phyloP scores from a whole-genome alignment of 2,888 invertebrate genomes.

The Hyposoter didymator region DNA sequence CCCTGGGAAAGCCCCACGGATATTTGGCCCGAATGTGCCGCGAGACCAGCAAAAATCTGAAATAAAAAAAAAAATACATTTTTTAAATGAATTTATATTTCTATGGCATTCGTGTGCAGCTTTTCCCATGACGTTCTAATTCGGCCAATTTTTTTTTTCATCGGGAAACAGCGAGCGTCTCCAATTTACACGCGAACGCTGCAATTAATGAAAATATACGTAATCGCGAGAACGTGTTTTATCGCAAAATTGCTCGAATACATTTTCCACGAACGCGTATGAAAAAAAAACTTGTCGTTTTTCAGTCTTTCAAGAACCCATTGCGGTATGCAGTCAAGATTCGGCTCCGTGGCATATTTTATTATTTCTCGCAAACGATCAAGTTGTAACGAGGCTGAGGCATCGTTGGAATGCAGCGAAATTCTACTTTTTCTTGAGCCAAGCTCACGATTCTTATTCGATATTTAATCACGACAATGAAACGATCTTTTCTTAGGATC shows the following conservation, averaged over 20 bases:
- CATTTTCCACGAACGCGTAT: background rate
- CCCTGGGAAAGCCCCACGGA: constrained; percentile 91
- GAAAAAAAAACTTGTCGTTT: background rate
- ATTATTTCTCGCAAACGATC: constrained; percentile 4
- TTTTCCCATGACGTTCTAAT: background rate
- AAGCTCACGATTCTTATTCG: too few species aligned
- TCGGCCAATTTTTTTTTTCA: background rate
- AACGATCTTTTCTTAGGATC: too few species aligned
- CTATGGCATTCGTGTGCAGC: background rate
- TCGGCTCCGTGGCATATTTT: constrained; percentile 1
- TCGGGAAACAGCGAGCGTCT: background rate
- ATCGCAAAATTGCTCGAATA: constrained; percentile 5
- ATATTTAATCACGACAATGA: too few species aligned
- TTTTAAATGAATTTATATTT: background rate
- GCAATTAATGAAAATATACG: constrained; percentile 22
- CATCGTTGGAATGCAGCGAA: background rate
- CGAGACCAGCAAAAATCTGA: constrained; percentile 89
- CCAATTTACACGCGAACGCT: background rate
- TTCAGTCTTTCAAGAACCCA: background rate
- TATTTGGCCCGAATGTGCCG: constrained; percentile 91
- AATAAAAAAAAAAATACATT: constrained; percentile 69
- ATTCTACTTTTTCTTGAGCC: too few species aligned
- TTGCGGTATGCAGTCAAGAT: constrained; percentile 1
- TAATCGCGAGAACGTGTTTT: constrained; percentile 39
- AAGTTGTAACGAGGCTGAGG: background rate